These are phyloP conservation scores for Lophochroa leadbeateri DNA, from an alignment of 2,113 vertebrate species.

Conservation along the genomic window DNA sequence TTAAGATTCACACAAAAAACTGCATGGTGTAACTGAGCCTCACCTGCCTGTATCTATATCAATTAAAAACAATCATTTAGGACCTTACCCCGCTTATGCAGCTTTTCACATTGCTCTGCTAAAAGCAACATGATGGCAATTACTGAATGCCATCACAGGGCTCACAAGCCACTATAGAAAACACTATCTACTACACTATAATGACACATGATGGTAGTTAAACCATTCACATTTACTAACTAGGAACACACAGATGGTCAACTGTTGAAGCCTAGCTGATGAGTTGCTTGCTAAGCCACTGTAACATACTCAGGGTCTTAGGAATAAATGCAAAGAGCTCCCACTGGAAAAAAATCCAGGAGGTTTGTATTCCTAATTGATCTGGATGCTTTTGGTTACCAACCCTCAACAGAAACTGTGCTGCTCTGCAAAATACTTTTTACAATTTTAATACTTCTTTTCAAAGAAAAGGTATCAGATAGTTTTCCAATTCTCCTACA, in stretches of 20 bases:
- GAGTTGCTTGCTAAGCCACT: background rate
- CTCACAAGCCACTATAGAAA: background rate
- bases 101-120: background rate
- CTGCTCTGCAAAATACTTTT: background rate
- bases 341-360: background rate
- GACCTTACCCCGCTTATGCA: background rate
- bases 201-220: background rate
- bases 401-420: background rate
- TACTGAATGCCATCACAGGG: background rate
- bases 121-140: background rate
- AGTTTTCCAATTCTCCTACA: background rate
- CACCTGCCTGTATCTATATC: background rate
- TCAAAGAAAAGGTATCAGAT: background rate
- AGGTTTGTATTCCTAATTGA: background rate
- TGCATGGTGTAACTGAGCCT: background rate
- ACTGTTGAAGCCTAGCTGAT: background rate
- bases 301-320: background rate
- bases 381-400: background rate
- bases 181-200: background rate
- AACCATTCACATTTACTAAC: background rate
- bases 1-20: background rate
- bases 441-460: background rate
- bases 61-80: background rate
- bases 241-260: background rate
- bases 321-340: background rate